A percentile compares a stretch with the other conserved stretches of the same genome.
These are phyloP conservation scores for Morone chrysops DNA, from an alignment of 2,113 vertebrate genomes.

Conservation along the genomic window DNA sequence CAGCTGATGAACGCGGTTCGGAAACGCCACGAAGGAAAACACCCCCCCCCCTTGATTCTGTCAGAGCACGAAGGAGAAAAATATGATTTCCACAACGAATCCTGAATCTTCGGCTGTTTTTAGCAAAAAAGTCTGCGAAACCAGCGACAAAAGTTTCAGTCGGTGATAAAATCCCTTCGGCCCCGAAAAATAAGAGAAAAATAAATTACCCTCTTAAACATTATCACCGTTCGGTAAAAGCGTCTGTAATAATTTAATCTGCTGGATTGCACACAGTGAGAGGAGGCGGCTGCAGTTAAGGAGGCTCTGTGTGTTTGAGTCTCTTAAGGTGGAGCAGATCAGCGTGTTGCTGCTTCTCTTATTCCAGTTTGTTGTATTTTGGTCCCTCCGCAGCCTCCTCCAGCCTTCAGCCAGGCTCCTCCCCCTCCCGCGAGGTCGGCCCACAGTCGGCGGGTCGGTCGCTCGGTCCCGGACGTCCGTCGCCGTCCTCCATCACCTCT, in stretches of 20 bases:
- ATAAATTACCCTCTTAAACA: conserved; percentile 59
- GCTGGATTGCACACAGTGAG: conserved; percentile 85
- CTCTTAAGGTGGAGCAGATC: conserved; percentile 34
- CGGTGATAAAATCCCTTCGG: conserved; percentile 25
- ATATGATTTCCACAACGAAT: background rate
- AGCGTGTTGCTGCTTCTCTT: background rate
- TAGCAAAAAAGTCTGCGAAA: conserved; percentile 1
- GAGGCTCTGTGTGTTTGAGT: conserved; percentile 81
- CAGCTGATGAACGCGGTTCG: background rate
- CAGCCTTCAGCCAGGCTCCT: background rate
- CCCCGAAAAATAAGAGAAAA: conserved; percentile 38
- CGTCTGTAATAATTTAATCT: conserved; percentile 75
- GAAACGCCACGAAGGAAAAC: conserved; percentile 1
- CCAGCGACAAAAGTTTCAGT: background rate
- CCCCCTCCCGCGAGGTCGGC: background rate
- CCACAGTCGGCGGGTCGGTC: background rate
- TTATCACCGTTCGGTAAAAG: conserved; percentile 72
- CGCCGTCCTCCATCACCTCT: conserved; percentile 90
- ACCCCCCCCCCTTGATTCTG: background rate
- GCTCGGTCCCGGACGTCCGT: conserved; percentile 28
- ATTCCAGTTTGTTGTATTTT: conserved; percentile 45
- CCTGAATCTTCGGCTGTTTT: background rate
- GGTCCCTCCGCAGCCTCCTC: conserved; percentile 57
- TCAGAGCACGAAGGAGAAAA: background rate
- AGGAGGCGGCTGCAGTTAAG: conserved; percentile 69